Evolutionary conservation across 1,140 invertebrate species (phyloP), one percentile per base, ranked within the genome.

Genomic region (Bombus confusus): DNA sequence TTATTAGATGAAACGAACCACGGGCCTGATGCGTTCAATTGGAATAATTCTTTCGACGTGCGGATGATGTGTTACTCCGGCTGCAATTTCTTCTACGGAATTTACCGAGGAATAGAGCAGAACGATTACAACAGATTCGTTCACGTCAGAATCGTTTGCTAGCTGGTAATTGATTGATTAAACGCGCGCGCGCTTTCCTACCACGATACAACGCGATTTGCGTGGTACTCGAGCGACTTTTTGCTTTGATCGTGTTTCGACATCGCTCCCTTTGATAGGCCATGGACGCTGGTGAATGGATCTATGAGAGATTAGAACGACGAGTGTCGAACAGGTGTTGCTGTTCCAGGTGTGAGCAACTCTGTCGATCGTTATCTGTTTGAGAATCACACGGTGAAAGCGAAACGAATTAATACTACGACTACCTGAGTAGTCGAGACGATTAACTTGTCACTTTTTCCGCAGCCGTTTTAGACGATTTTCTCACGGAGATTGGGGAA

Each of bases 1-100:
- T 85, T 80, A 85, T 85, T 85, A 85, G 77, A 85, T 85, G 77
- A 85, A 80, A 84, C 52, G 59, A 71, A 79, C 8, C 22, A 57
- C 25, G 76, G 31, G n/a, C 47, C 66, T 43, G n/a, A 78, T 57
- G 75, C 82, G 68, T 79, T 80, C 83, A 85, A 85, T 85, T 85
- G 76, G 68, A 52, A 37, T 57, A 80, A 62, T 77, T 73, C 37
- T 34, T 64, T 43, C 31, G 57, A 68, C 57, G 80, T 66, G 68
- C 22, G 39, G 1, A 57, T 59, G 82, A 83, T 59, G 64, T 83
- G 82, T 83, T 68, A 83, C 82, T 83, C 74, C 12, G 43, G 37
- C 74, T 31, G 9, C 31, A 13, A 41, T 59, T 71, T 72, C 74
- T 12, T 37, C 34, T 18, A 66, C 13, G 3, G 34, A 12, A 15